A percentile compares a stretch with the other conserved stretches of the same genome.
phyloP scores from a whole-genome alignment of 2,888 invertebrate genomes.

The Pseudococcus viburni region DNA sequence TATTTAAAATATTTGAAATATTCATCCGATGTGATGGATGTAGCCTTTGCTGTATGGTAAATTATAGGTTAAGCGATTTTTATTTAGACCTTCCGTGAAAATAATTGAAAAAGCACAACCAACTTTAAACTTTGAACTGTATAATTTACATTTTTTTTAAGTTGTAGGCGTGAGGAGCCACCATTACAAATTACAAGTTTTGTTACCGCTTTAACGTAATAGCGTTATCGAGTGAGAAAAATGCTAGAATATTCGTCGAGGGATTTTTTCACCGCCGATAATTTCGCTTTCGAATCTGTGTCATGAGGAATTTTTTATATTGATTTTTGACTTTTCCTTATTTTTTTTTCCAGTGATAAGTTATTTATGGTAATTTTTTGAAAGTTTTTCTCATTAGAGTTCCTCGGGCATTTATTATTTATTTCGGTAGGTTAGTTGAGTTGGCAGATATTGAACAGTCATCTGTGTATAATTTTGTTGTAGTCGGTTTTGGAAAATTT shows the following conservation, averaged over 20 bases:
- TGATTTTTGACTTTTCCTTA: not conserved
- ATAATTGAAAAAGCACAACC: conserved; percentile 63
- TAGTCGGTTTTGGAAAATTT: too few species aligned
- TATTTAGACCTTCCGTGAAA: conserved; percentile 60
- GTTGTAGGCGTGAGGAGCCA: conserved; percentile 53
- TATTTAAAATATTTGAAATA: conserved; percentile 32
- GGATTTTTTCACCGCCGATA: not conserved
- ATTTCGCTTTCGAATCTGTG: conserved; percentile 21
- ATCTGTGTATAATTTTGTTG: too few species aligned
- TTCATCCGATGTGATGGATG: conserved; percentile 42
- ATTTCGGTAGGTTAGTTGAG: too few species aligned
- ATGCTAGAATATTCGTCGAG: conserved; percentile 22
- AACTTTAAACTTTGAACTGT: conserved; percentile 53
- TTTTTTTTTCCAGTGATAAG: not conserved
- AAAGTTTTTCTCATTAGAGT: not conserved
- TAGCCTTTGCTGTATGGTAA: conserved; percentile 33
- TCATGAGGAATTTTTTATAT: not conserved
- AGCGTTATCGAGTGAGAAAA: conserved; percentile 50
- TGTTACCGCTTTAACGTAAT: conserved; percentile 28
- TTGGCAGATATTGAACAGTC: not conserved
- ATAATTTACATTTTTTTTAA: conserved; percentile 59
- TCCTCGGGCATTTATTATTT: not conserved
- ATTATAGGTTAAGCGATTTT: conserved; percentile 58
- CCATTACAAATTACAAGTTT: conserved; percentile 56
- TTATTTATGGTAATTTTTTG: not conserved